Evolutionary conservation across 1,140 invertebrate genomes (phyloP), one percentile per base, ranked within the genome.

Genomic region (Leptinotarsa undecemlineata): DNA sequence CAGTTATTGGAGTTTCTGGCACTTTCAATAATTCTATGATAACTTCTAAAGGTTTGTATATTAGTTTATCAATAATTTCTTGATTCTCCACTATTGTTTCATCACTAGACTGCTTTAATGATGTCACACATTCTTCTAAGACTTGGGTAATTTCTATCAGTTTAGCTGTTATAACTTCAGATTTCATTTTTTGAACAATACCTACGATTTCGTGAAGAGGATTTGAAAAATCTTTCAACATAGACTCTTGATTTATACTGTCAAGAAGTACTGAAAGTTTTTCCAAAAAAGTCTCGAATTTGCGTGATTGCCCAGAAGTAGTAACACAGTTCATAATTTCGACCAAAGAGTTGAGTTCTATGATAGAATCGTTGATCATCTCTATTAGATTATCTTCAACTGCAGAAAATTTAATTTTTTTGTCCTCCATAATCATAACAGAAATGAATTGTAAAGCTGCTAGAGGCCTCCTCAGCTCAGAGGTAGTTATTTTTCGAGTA

Each of bases 171-270:
- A 73, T 33, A 57, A 75, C 79, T 73, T 85, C 85, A 48, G 86
- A 77, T 77, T 82, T 84, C 14, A 84, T 74, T 77, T 87, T 85
- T 69, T 86, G 84, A 19, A 86, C 80, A 63, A 82, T 84, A 76
- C 85, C 86, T 33, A 86, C 81, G 57, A 85, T 84, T 81, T 89
- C 86, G 76, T 87, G 84, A 20, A 88, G 76, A 42, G 86, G 82
- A 79, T 88, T 84, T 70, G 84, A 77, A 33, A 83, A 79, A 71
- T 83, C 83, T 77, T 83, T 85, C 11, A 82, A 80, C 47, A 81
- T 80, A 19, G 82, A 85, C 68, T 83, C 84, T 74, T 82, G 79
- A 74, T 84, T 84, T 19, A 84, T 81, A 75, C 82, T 83, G 8
- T 80, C 82, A 14, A 82, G 64, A 21, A 81, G 63, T 19, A 74